Base-by-base conservation (phyloP, 1,140 invertebrate genomes). In the Heliconius melpomene region DNA sequence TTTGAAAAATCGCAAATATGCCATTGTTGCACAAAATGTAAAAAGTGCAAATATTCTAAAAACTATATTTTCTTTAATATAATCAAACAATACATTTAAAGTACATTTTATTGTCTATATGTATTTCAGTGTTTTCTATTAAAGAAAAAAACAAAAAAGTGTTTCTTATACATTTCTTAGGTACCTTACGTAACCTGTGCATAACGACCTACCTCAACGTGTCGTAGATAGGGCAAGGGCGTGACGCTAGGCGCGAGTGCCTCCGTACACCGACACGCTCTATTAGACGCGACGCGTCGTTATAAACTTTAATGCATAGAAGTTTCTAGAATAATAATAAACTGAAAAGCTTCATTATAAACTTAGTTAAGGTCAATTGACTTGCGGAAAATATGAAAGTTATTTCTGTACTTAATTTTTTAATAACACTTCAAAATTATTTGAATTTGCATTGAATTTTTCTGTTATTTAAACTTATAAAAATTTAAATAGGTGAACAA, bases 221-320 rank as follows among this genome's bases (percentile, higher is more conserved):
- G 23, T 66, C 26, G 60, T 66, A 66, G 60, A 66, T 66, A 66
- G 60, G 60, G 60, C 60, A 29, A 66, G 60, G 60, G 60, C 60
- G 60, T 66, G 60, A 66, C 60, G 60, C 23, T 29, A 29, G 60
- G 60, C 60, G 60, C 60, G 60, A 60, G 57, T 60, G 23, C 29
- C 60, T 66, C 60, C 60, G n/a, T 66, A 66, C 23, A 29, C 54
- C 60, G 60, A 66, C 60, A 66, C 60, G 60, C 60, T 66, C 60
- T 66, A 66, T 18, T 66, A 29, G 60, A 66, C 11, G 8, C 60
- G 60, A 60, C 50, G 50, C 50, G 6, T 8, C 26, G 23, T 26
- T 29, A 6, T 66, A 66, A 29, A 66, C 26, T 66, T 66, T 66
- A 66, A 66, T 29, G 60, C 7, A 29, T 66, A 29, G 60, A 26